Evolutionary conservation across 2,888 invertebrate genomes (phyloP).

Genomic region (Fragum sueziense): DNA sequence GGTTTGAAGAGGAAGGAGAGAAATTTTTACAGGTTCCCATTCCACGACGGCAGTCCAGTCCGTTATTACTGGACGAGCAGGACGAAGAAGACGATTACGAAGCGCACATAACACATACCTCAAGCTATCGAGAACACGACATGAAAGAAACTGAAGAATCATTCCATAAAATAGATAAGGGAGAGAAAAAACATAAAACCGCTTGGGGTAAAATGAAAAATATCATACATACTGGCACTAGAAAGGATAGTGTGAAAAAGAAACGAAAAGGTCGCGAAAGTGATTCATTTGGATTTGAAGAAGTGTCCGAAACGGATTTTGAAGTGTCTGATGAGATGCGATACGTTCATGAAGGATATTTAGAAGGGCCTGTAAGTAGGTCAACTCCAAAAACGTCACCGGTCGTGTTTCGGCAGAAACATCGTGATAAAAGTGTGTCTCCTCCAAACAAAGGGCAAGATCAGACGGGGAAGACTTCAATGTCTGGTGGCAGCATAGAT

Average conservation of each 20-base stretch:
- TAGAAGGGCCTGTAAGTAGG: conserved; percentile 71
- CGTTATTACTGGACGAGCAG: conserved; percentile 66
- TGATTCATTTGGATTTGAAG: conserved; percentile 67
- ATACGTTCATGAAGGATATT: conserved; percentile 66
- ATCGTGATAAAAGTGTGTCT: conserved; percentile 63
- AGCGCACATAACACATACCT: conserved; percentile 66
- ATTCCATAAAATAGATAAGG: conserved; percentile 68
- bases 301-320: conserved; percentile 72
- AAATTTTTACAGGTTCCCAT: conserved; percentile 64
- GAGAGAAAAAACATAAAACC: conserved; percentile 84
- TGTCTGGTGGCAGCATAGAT: conserved; percentile 64
- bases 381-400: conserved; percentile 76
- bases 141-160: conserved; percentile 50
- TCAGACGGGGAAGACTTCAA: conserved; percentile 43
- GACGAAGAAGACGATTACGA: conserved; percentile 56
- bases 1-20: conserved; percentile 60
- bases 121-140: conserved; percentile 72
- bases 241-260: conserved; percentile 87
- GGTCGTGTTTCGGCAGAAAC: conserved; percentile 67
- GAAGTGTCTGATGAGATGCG: conserved; percentile 69
- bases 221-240: conserved; percentile 88
- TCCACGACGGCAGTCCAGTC: conserved; percentile 76
- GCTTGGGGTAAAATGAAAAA: conserved; percentile 91
- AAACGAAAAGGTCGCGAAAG: conserved; percentile 79
- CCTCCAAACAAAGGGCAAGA: conserved; percentile 58